Percentiles rank a stretch among this genome's conserved stretches.
phyloP scores from a whole-genome alignment of 2,888 invertebrate species.

The Calameuta pallipes region DNA sequence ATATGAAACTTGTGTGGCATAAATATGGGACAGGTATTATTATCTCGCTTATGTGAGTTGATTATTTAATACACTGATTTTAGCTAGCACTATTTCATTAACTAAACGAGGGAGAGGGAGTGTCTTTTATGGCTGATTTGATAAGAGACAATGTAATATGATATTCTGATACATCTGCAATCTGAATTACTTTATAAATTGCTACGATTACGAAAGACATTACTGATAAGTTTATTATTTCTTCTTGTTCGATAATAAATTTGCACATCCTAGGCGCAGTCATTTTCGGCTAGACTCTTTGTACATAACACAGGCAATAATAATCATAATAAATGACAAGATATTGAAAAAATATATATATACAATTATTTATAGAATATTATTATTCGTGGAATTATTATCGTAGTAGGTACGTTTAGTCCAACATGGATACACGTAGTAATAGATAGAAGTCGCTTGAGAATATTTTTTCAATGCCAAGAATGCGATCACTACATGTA shows the following conservation, averaged over 20 bases:
- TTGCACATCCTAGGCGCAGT: conserved; percentile 20
- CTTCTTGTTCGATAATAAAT: conserved; percentile 3
- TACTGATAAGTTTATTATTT: conserved; percentile 26
- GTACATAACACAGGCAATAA: conserved; percentile 25
- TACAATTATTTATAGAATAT: conserved; percentile 9
- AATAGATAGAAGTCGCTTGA: conserved; percentile 34
- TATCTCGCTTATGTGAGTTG: conserved; percentile 4
- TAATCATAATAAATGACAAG: conserved; percentile 18
- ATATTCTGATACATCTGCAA: conserved; percentile 6
- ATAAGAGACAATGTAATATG: neutral
- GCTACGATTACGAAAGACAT: conserved; percentile 25
- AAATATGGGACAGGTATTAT: conserved; percentile 13
- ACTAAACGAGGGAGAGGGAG: neutral
- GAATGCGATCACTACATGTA: conserved; percentile 33
- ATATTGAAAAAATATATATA: conserved; percentile 15
- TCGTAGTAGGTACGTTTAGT: neutral
- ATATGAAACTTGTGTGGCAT: conserved; percentile 28
- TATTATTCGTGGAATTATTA: conserved; percentile 13
- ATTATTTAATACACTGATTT: conserved; percentile 1
- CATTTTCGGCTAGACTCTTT: conserved; percentile 29
- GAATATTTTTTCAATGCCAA: conserved; percentile 47
- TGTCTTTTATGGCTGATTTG: neutral
- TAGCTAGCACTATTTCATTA: neutral
- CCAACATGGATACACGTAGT: neutral
- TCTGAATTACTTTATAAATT: conserved; percentile 6